Conservation (phyloP, 92 coral and sea anemone genomes). For the Porites divaricata region DNA sequence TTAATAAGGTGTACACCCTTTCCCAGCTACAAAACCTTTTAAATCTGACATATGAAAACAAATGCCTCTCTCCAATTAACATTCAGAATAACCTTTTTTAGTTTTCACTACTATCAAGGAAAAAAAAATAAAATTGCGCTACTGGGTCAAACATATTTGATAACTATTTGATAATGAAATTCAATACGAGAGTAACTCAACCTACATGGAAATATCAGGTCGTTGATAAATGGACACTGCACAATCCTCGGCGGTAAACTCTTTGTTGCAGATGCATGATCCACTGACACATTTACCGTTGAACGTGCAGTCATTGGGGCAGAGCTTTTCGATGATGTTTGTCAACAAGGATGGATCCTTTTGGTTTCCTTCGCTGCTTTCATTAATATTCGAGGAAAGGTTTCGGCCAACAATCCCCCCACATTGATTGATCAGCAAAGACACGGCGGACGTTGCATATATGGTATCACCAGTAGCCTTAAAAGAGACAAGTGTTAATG, state of each 20-base stretch:
- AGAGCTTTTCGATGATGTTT: conserved; percentile 7
- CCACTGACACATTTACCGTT: background rate
- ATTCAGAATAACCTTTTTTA: background rate
- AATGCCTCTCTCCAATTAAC: no score
- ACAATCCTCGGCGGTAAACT: conserved; percentile 41
- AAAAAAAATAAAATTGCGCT: background rate
- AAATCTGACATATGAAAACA: no score
- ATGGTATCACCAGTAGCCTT: no score
- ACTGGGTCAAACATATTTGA: background rate
- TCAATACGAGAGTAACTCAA: background rate
- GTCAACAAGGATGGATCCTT: background rate
- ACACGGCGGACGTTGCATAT: background rate
- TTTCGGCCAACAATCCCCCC: background rate
- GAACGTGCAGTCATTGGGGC: background rate
- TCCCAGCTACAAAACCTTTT: no score
- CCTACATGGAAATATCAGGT: conserved; percentile 10
- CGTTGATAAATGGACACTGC: conserved; percentile 29
- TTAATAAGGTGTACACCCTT: no score
- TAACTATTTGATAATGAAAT: no score
- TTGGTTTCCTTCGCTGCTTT: background rate
- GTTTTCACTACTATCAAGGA: no score
- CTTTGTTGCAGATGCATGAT: conserved; percentile 37
- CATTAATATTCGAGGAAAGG: background rate
- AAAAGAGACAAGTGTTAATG: no score
- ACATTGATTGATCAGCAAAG: background rate